phyloP scores from a whole-genome alignment of 2,888 invertebrate genomes.

The Metacarcinus magister region DNA sequence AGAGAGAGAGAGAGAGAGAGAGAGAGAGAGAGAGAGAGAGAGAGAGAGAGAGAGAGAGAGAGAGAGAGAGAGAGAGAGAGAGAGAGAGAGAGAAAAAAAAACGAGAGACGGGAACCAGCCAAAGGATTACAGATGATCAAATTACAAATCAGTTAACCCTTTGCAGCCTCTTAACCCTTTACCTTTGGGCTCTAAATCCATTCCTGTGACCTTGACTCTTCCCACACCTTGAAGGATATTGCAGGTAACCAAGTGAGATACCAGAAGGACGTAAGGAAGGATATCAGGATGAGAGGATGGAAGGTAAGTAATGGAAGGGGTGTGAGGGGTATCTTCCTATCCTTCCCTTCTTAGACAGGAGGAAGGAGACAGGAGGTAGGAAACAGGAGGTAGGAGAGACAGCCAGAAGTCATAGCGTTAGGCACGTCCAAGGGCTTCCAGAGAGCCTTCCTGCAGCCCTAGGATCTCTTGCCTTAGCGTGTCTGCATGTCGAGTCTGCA shows the following conservation, averaged over 20 bases:
- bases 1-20: background rate
- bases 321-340: background rate
- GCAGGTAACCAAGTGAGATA: no score
- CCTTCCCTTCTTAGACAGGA: background rate
- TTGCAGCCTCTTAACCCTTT: background rate
- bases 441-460: background rate
- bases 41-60: slow-evolving; percentile 17
- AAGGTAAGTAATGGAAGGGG: background rate
- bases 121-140: background rate
- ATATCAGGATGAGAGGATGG: background rate
- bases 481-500: background rate
- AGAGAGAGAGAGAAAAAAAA: slow-evolving; percentile 26
- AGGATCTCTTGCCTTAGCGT: background rate
- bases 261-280: background rate
- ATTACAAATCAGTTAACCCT: background rate
- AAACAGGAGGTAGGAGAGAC: background rate
- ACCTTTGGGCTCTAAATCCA: background rate
- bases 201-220: background rate
- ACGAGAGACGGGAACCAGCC: background rate
- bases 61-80: slow-evolving; percentile 26
- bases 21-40: slow-evolving; percentile 1
- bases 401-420: background rate
- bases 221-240: background rate
- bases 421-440: background rate
- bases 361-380: background rate